Conservation (phyloP, 1,140 invertebrate genomes). For the Aphidius gifuensis region DNA sequence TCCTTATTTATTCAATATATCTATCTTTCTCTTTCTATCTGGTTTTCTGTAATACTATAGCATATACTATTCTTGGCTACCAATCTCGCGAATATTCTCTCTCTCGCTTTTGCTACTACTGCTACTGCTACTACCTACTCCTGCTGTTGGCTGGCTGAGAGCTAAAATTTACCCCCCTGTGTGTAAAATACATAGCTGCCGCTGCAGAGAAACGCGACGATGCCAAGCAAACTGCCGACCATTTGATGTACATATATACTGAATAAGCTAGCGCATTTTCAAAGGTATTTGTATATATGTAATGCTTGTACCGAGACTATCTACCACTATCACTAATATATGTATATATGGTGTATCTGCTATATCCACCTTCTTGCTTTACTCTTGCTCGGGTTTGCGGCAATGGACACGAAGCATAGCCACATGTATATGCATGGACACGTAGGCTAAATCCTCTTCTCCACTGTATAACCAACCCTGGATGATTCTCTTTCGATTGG, state of each 20-base stretch:
- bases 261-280: background rate
- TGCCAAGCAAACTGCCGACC: constrained; percentile 18
- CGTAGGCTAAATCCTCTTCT: constrained; percentile 17
- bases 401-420: constrained; percentile 25
- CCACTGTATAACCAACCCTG: background rate
- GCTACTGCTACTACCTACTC: too few species aligned
- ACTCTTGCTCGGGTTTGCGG: constrained; percentile 17
- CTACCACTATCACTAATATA: too few species aligned
- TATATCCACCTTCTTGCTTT: too few species aligned
- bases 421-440: constrained; percentile 22
- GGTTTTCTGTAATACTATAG: too few species aligned
- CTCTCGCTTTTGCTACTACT: constrained; percentile 1
- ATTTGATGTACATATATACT: background rate
- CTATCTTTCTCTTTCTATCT: too few species aligned
- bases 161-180: too few species aligned
- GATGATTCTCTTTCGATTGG: too few species aligned
- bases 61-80: background rate
- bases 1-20: too few species aligned
- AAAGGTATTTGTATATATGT: too few species aligned
- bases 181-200: too few species aligned
- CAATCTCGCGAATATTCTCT: constrained; percentile 6
- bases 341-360: too few species aligned
- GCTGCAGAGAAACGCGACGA: constrained; percentile 14
- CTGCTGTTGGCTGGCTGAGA: too few species aligned
- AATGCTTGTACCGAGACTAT: background rate